Evolutionary conservation across 2,113 vertebrate species (phyloP), one percentile per base, ranked within the genome.

Genomic region (Apistogramma diplotaenia): DNA sequence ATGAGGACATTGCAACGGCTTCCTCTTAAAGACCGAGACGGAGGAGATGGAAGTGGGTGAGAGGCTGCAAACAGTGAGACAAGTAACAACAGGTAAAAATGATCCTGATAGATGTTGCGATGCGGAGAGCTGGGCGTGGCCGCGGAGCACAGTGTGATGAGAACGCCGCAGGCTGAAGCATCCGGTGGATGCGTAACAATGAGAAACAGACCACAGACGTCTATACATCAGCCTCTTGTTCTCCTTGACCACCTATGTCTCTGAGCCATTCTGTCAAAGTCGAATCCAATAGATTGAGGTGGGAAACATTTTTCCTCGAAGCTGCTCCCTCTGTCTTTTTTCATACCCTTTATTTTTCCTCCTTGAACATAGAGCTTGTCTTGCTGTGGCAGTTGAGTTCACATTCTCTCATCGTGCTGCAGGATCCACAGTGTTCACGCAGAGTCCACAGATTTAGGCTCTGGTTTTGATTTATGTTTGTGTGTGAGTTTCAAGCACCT

Each of bases 171-270:
- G 73, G 33, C 51, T 53, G 58, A 25, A 54, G 62, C 11, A 11
- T 58, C 21, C 21, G 19, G 49, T 65, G 35, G 82, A 40, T 76
- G 29, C 12, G 4, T 49, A 29, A 37, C 46, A 33, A n/a, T 82
- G 74, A 85, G 51, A 78, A 86, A 81, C 49, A 27, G 11, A 84
- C 18, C n/a, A 35, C 35, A 55, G 62, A 23, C 18, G 1, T 75
- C 84, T n/a, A 78, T 89, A 82, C 76, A 86, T 88, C 89, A 90
- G 83, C 59, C 54, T 57, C 89, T 85, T 5, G 49, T 92, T 91
- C 77, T 73, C 62, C 62, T 83, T 85, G 82, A 86, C 85, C 84
- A 83, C 80, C 86, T 84, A 55, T 77, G 88, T 92, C 85, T 92
- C 76, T 74, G 78, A 87, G 72, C 76, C 83, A 56, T 58, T 89